Evolutionary conservation across 2,797 vertebrate species (phyloP).

Genomic region (Centropyge bicolor): DNA sequence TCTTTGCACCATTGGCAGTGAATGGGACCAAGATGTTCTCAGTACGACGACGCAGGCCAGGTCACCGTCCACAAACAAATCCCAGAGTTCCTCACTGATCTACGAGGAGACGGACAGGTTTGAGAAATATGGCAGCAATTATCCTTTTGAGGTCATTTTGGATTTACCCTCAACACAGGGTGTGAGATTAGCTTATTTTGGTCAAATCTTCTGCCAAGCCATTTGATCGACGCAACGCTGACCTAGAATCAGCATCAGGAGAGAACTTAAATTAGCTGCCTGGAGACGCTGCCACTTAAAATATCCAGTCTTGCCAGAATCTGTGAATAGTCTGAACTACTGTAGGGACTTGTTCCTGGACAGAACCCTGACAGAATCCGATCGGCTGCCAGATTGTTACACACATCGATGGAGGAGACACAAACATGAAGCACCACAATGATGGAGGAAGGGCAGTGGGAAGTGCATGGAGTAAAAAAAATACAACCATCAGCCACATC

Average conservation of each 20-base stretch:
- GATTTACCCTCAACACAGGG: neutral
- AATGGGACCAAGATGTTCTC: slow-evolving; percentile 42
- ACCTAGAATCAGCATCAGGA: slow-evolving; percentile 3
- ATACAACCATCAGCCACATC: slow-evolving; percentile 16
- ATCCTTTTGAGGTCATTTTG: slow-evolving; percentile 28
- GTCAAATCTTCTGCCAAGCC: slow-evolving; percentile 27
- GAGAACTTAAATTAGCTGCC: slow-evolving; percentile 60
- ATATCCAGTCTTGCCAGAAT: slow-evolving; percentile 29
- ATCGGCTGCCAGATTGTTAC: slow-evolving; percentile 43
- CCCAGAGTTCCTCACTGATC: slow-evolving; percentile 33
- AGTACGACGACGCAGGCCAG: slow-evolving; percentile 16
- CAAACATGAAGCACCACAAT: slow-evolving; percentile 61
- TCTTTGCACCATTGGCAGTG: slow-evolving; percentile 43
- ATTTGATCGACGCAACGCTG: slow-evolving; percentile 2
- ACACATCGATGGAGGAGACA: slow-evolving; percentile 51
- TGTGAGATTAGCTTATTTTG: slow-evolving; percentile 39
- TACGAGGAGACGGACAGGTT: neutral
- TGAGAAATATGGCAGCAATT: slow-evolving; percentile 42
- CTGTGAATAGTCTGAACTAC: slow-evolving; percentile 18
- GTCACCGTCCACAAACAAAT: slow-evolving; percentile 63
- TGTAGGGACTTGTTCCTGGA: slow-evolving; percentile 63
- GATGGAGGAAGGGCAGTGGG: slow-evolving; percentile 50
- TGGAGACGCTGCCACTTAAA: slow-evolving; percentile 50
- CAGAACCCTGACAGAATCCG: slow-evolving; percentile 39
- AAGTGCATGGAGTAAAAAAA: slow-evolving; percentile 50